Evolutionary conservation across 2,113 vertebrate species (phyloP).

Genomic region (Anser brachyrhynchus): DNA sequence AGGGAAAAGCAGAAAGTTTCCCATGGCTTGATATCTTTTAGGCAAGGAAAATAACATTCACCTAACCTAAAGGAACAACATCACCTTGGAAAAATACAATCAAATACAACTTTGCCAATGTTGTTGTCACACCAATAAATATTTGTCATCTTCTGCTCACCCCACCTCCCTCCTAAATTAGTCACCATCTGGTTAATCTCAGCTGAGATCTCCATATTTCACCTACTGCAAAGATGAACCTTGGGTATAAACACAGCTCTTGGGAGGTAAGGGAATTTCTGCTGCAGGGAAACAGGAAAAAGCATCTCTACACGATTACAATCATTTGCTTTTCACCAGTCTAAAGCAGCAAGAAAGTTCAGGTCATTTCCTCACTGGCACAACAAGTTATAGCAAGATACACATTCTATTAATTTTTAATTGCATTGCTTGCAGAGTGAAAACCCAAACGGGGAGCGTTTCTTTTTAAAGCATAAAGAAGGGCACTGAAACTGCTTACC

Average conservation of each 20-base stretch:
- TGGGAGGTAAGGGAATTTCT: background rate
- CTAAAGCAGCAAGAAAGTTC: slow-evolving; percentile 53
- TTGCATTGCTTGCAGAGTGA: slow-evolving; percentile 17
- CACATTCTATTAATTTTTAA: slow-evolving; percentile 67
- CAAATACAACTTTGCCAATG: slow-evolving; percentile 18
- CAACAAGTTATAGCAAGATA: slow-evolving; percentile 71
- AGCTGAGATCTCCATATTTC: slow-evolving; percentile 1
- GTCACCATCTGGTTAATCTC: slow-evolving; percentile 28
- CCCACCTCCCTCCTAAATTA: slow-evolving; percentile 17
- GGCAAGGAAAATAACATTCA: slow-evolving; percentile 31
- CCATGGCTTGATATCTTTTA: slow-evolving; percentile 38
- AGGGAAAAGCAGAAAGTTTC: slow-evolving; percentile 58
- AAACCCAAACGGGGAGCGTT: slow-evolving; percentile 11
- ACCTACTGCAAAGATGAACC: slow-evolving; percentile 34
- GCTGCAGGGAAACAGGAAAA: slow-evolving; percentile 2
- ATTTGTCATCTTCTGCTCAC: background rate
- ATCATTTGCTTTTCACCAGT: slow-evolving; percentile 48
- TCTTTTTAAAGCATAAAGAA: slow-evolving; percentile 30
- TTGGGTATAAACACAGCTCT: background rate
- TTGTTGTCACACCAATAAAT: background rate
- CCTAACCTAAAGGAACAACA: background rate
- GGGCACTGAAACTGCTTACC: slow-evolving; percentile 77
- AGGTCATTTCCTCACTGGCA: slow-evolving; percentile 65
- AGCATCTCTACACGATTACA: background rate
- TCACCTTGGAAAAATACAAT: slow-evolving; percentile 20